Evolutionary conservation across 1,140 invertebrate species (phyloP), one percentile per base, ranked within the genome.

Genomic region (Ptiloglossa arizonensis): DNA sequence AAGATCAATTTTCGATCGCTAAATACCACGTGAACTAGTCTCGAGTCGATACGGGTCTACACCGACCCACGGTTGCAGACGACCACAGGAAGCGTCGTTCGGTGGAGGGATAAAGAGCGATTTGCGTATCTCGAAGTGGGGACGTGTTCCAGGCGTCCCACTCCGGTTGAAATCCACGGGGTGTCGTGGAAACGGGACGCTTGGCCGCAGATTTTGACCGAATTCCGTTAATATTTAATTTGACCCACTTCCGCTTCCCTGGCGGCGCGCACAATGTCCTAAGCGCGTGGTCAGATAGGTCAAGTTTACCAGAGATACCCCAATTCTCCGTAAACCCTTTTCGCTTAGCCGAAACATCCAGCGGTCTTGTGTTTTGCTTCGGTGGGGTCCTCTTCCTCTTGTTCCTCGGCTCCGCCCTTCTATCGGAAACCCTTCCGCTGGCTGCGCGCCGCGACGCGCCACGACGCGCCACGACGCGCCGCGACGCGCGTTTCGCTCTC

Each of bases 241-340:
- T 88, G 88, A 89, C 88, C 88, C 74, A 89, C 73, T 80, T 80
- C 71, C 78, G 78, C 62, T 62, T 41, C 73, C 29, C 48, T 64
- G 80, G 52, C 75, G 29, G 57, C 80, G 66, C 62, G 81, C 86
- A 80, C 77, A 79, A 73, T 82, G 68, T 81, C 83, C 75, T 82
- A 87, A 85, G 76, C 86, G 62, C 68, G 60, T 77, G 81, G 86
- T 86, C 85, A 84, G 84, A 87, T 83, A 87, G 89, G 88, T 89
- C 89, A 89, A 90, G 89, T 89, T 90, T 90, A 87, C 87, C n/a
- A n/a, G 73, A 57, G 82, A 79, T 68, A 84, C 79, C 87, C 87
- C 82, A 86, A 87, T 87, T 87, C 74, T 80, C 87, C 81, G 79
- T 86, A 88, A 90, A 91, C 90, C 89, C 90, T 90, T 90, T 89